Evolutionary conservation across 2,888 invertebrate genomes (phyloP), one percentile per base, ranked within the genome.

Genomic region (Synergus laeviventris): DNA sequence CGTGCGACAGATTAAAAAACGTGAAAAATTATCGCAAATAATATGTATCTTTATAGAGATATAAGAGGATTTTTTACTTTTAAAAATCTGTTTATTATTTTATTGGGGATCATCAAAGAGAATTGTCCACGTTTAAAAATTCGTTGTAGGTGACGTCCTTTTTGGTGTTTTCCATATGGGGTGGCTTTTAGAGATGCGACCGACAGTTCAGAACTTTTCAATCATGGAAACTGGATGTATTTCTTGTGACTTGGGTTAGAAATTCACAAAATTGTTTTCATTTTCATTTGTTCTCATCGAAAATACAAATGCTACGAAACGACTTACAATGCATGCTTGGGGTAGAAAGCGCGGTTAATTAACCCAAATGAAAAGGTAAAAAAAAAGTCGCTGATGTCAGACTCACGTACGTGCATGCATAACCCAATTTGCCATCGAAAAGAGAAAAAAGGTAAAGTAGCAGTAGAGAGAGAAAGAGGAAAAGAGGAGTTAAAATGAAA

Each of bases 351-450:
- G 74, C 75, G 78, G 79, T 82, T 83, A 83, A 83, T 83, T 83
- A 83, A 77, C 76, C 54, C 18, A 54, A 18, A 9, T 18, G 54
- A n/a, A 54, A 54, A 18, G 9, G 18, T 54, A 3, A 73, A 60
- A 60, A 56, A 64, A 73, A 9, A 38, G 76, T 84, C 78, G 75
- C 79, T 49, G 81, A 79, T 82, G 82, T 82, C 82, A 77, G 74
- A 77, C 18, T 21, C 64, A 64, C 64, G 64, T 64, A 39, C 39
- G 24, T 66, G 45, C 18, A 39, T 64, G 39, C 66, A 66, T 82
- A 83, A 84, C 79, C 79, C 73, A 84, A 85, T 86, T 85, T 83
- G 74, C 78, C 75, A 61, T 60, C 66, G 62, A 16, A 66, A 81
- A 79, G 74, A 61, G 74, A 77, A 82, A 78, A 54, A 75, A 73